A percentile compares a stretch with the other conserved stretches of the same genome.
These are phyloP conservation scores for Drosophila suboccidentalis DNA, from an alignment of 2,888 invertebrate species.

Conservation along the genomic window DNA sequence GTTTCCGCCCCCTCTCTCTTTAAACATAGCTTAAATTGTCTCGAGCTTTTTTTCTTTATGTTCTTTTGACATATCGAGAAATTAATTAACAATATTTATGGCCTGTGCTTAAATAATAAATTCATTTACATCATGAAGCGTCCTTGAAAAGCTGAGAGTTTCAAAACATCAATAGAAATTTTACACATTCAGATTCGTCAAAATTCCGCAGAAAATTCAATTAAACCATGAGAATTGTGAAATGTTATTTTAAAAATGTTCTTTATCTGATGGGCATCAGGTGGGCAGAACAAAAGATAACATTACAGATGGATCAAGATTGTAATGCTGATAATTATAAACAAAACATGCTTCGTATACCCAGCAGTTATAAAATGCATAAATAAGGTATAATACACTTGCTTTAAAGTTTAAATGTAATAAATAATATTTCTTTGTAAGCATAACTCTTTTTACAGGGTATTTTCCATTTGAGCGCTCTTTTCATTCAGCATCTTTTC, in stretches of 20 bases:
- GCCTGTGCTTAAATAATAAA: background rate
- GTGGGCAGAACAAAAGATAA: background rate
- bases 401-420: no score
- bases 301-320: background rate
- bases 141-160: background rate
- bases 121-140: background rate
- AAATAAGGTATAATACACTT: background rate
- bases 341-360: background rate
- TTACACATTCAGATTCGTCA: background rate
- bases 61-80: conserved; percentile 10
- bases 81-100: conserved; percentile 16
- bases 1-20: background rate
- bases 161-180: conserved; percentile 28
- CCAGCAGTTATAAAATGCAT: background rate
- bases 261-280: background rate
- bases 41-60: background rate
- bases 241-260: conserved; percentile 14
- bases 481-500: background rate
- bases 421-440: no score
- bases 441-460: background rate
- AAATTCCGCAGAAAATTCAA: conserved; percentile 1
- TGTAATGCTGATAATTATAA: background rate
- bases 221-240: background rate
- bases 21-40: background rate
- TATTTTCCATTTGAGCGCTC: background rate